Percentiles rank a stretch among this genome's conserved stretches.
phyloP scores from a whole-genome alignment of 2,888 invertebrate species.

The Platycnemis pennipes region DNA sequence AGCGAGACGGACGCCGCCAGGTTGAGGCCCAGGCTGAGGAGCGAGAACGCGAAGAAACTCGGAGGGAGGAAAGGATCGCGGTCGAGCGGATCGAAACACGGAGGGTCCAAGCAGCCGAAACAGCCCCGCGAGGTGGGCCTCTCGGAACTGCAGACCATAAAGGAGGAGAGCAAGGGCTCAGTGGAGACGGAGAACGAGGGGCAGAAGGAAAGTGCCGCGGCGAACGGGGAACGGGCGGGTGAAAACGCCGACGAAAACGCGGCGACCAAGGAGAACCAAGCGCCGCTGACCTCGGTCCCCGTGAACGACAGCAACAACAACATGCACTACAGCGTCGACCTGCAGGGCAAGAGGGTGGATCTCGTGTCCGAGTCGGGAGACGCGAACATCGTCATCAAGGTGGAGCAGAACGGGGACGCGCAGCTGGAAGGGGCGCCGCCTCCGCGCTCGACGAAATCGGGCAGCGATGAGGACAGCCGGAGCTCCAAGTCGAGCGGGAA shows the following conservation, averaged over 20 bases:
- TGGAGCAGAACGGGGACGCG: background rate
- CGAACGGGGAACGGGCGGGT: background rate
- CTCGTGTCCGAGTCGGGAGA: background rate
- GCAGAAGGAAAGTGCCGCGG: constrained; percentile 14
- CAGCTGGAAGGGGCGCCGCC: background rate
- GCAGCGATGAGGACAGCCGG: constrained; percentile 26
- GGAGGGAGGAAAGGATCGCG: constrained; percentile 23
- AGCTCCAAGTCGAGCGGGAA: constrained; percentile 14
- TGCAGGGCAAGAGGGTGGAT: background rate
- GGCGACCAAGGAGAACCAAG: constrained; percentile 29
- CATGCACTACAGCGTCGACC: background rate
- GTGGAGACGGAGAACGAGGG: constrained; percentile 50
- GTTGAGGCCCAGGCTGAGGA: constrained; percentile 47
- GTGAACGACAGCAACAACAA: constrained; percentile 42
- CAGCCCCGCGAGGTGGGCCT: background rate
- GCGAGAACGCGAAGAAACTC: constrained; percentile 38
- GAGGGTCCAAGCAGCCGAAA: background rate
- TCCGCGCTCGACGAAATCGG: background rate
- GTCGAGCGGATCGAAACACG: background rate
- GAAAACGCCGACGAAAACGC: background rate
- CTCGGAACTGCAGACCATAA: constrained; percentile 40
- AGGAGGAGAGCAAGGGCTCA: constrained; percentile 46
- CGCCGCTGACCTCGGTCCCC: background rate
- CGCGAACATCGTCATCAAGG: background rate
- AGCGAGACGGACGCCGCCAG: constrained; percentile 55